Evolutionary conservation across 2,888 invertebrate genomes (phyloP), one percentile per base, ranked within the genome.

Genomic region (Tyria jacobaeae): DNA sequence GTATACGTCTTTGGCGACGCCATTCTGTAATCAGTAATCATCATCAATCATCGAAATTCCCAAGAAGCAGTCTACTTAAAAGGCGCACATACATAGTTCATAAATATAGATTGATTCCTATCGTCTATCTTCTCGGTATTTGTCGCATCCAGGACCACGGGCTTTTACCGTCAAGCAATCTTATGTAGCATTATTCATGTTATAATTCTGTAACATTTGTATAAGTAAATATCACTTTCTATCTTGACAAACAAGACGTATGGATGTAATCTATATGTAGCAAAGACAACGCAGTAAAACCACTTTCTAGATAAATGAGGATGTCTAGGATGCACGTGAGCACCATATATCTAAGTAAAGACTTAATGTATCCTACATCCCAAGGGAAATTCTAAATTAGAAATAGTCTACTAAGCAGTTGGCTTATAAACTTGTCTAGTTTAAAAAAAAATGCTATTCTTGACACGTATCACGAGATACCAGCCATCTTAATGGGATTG

Each of bases 331-430:
- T 17, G 39, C 47, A 52, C 58, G 52, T 50, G 50, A 57, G 17
- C n/a, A 37, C 14, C 12, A 27, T 44, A 37, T 54, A 54, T 60
- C 48, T 54, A 59, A 34, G 39, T 27, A 57, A 50, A 37, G 35
- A 52, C 52, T 59, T 53, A 60, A 60, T 60, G 48, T 48, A 49
- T 57, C 31, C 44, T 54, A 60, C 60, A 60, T 60, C 57, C 48
- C 31, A 60, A 4, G 12, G 47, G 53, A 60, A 60, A 60, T 49
- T 17, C 44, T 27, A 7, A 41, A 31, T 27, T 27, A 17, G 24
- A 34, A 51, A 34, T n/a, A 10, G 17, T 57, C 12, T 24, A 6
- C 27, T 2, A 31, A 31, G 27, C 41, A n/a, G 12, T 50, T 4
- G 50, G 17, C n/a, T n/a, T 50, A 27, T 31, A 50, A 31, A 31